Evolutionary conservation across 2,797 vertebrate species (phyloP), one percentile per base, ranked within the genome.

Genomic region (Sarcoramphus papa): DNA sequence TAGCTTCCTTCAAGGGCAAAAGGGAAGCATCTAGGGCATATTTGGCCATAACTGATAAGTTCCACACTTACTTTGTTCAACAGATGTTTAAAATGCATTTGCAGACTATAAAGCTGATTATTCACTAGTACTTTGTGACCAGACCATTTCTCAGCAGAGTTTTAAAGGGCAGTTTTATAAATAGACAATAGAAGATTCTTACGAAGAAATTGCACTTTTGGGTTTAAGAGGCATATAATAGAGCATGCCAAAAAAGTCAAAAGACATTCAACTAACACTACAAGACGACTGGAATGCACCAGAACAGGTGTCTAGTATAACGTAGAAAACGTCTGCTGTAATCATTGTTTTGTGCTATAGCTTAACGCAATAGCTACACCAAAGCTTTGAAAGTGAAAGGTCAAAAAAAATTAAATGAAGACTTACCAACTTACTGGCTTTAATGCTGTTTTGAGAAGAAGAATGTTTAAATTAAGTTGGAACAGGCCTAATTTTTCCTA

Each of bases 101-200:
- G 33, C 67, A 95, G 88, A 54, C 53, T 62, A 80, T 72, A 70
- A 85, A 87, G 59, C 40, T 85, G 78, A 92, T 87, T 83, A 91
- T 88, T 77, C 56, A 57, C 76, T 59, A 79, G 57, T 56, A 59
- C 40, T 63, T 40, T 76, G 35, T 81, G 73, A 95, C 10, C 62
- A 68, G 85, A 63, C 9, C 12, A 14, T 48, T 86, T 65, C 79
- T 91, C 53, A 79, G 48, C 47, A 82, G 78, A 83, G 53, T 91
- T 91, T 92, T 88, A 95, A 89, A 93, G 35, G 45, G 37, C 48
- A 64, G 59, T 81, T 95, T 93, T 92, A 81, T 73, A 94, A 94
- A 91, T 2, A 88, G 81, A 69, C 27, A 95, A 81, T 43, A 87
- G 57, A 70, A 87, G 70, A 91, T 37, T 83, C 57, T 73, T 60